Evolutionary conservation across 2,888 invertebrate species (phyloP).

Genomic region (Drosophila rellima): DNA sequence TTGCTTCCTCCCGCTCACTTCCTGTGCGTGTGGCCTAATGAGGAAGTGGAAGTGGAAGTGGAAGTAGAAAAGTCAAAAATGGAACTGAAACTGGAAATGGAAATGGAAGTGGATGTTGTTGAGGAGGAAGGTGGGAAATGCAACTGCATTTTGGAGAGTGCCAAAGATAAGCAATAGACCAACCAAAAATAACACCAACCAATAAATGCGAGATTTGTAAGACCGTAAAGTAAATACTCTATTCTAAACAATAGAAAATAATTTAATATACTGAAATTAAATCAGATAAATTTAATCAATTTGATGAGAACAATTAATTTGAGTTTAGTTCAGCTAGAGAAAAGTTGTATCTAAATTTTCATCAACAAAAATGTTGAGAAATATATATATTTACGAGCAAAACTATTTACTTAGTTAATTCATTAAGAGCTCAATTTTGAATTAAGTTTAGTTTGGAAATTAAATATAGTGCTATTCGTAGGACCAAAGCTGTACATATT

Average conservation of each 20-base stretch:
- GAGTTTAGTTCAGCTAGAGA: too few species aligned
- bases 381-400: not conserved
- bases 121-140: constrained; percentile 23
- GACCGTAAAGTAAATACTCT: constrained; percentile 11
- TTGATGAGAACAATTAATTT: too few species aligned
- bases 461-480: not conserved
- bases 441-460: not conserved
- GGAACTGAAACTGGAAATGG: constrained; percentile 15
- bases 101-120: constrained; percentile 12
- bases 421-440: not conserved
- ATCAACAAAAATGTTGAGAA: not conserved
- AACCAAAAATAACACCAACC: constrained; percentile 35
- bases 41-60: constrained; percentile 57
- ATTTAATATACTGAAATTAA: not conserved
- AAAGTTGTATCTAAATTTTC: not conserved
- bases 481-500: not conserved
- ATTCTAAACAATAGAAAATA: not conserved
- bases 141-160: constrained; percentile 64
- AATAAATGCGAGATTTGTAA: not conserved
- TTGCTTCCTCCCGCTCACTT: constrained; percentile 67
- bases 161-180: constrained; percentile 24
- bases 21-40: constrained; percentile 77
- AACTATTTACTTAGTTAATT: not conserved
- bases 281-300: too few species aligned
- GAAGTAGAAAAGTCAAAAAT: constrained; percentile 15